phyloP scores from a whole-genome alignment of 2,113 vertebrate genomes.

The Pangasianodon hypophthalmus region DNA sequence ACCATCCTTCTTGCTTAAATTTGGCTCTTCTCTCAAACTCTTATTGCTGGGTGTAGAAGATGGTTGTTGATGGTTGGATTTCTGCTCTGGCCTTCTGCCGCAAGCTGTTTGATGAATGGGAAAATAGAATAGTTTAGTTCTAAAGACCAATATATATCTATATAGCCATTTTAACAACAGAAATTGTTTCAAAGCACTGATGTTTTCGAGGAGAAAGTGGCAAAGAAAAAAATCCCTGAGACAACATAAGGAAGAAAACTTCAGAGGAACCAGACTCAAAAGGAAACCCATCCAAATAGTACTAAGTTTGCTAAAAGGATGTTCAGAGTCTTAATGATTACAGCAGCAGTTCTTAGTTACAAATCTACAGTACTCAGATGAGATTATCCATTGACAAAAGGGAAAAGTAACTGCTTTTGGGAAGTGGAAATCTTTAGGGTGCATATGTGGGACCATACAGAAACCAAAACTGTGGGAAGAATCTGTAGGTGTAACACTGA shows the following conservation, averaged over 20 bases:
- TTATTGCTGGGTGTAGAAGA: not conserved
- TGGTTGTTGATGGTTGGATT: not conserved
- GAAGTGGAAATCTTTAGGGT: not conserved
- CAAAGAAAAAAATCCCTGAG: not conserved
- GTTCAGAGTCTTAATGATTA: not conserved
- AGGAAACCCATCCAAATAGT: not conserved
- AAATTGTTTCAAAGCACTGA: not conserved
- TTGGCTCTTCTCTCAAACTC: not conserved
- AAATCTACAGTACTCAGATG: not conserved
- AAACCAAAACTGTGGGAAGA: not conserved
- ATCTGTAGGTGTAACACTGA: not conserved
- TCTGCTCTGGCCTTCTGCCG: not conserved
- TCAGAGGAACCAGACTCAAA: not conserved
- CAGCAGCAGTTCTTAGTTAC: not conserved
- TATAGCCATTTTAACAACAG: not conserved
- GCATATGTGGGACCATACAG: not conserved
- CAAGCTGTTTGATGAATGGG: not conserved
- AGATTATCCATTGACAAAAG: not conserved
- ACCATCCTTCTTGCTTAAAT: not conserved
- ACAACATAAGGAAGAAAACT: not conserved
- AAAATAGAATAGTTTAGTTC: conserved; percentile 1
- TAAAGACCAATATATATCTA: not conserved
- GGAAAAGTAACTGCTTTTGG: not conserved
- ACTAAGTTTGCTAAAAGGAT: not conserved
- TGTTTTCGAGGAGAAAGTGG: not conserved